Conservation (phyloP, 2,797 vertebrate species). For the Intellagama lesueurii region DNA sequence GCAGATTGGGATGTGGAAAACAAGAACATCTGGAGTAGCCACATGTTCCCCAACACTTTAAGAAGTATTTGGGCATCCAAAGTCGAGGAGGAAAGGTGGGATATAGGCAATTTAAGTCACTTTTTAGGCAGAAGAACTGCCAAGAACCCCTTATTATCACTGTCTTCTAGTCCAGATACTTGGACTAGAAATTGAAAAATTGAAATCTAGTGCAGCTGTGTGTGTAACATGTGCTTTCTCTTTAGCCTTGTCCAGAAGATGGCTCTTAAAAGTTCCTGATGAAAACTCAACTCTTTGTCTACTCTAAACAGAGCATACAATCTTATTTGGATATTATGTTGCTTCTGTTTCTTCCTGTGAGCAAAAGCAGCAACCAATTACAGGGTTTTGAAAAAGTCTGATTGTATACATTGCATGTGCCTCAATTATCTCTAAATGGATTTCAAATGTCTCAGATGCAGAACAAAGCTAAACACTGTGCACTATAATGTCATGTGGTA, state of each 20-base stretch:
- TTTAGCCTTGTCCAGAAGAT: neutral
- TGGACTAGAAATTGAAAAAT: neutral
- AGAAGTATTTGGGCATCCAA: too few species aligned
- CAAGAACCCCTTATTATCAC: neutral
- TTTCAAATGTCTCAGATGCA: slow-evolving; percentile 35
- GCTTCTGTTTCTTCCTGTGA: slow-evolving; percentile 35
- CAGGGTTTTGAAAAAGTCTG: slow-evolving; percentile 38
- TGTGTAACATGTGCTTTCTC: neutral
- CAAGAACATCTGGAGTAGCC: too few species aligned
- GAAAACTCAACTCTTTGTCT: slow-evolving; percentile 28
- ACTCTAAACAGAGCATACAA: slow-evolving; percentile 15
- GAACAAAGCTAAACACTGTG: slow-evolving; percentile 14
- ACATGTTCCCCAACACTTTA: too few species aligned
- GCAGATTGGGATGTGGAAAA: too few species aligned
- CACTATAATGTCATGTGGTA: neutral
- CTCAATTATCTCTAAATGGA: slow-evolving; percentile 36
- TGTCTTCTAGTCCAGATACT: neutral
- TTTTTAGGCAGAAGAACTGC: neutral
- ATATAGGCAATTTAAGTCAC: neutral
- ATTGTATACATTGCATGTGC: slow-evolving; percentile 31
- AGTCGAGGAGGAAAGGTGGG: neutral
- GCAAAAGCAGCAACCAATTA: slow-evolving; percentile 43
- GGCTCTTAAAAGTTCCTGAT: slow-evolving; percentile 18
- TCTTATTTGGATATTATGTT: slow-evolving; percentile 35
- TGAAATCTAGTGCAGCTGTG: neutral